Base-by-base conservation (phyloP, 2,888 invertebrate genomes). In the Deroplatys truncata region DNA sequence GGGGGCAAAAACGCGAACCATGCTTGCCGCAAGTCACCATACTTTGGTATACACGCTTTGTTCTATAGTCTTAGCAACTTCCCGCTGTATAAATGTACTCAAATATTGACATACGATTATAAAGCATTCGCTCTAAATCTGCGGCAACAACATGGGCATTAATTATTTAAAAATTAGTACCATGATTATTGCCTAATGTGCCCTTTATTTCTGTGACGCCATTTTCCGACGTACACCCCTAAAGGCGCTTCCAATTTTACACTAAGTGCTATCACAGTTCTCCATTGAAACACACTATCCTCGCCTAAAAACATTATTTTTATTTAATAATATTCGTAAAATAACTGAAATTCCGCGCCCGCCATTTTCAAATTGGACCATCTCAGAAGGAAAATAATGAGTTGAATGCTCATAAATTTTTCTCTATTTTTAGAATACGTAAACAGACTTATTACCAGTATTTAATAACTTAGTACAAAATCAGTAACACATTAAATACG, bases 301-400 rank as follows among this genome's bases (percentile, higher is more conserved):
- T 72, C 9, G 2, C 20, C 20, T 72, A 20, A 83, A 35, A 83
- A 5, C 0, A 86, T 35, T 25, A 83, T 84, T 87, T 89, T 87
- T 82, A 85, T 72, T 84, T 31, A 84, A 89, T 83, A 84, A 25
- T 89, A 72, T 88, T 90, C 86, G 43, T 90, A 87, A 49, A 87
- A 86, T 90, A 90, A 89, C 88, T 88, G 88, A 88, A 90, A 90
- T 90, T 90, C 91, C 91, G 91, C 91, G 91, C 91, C 91, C 91
- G 91, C 91, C 91, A 91, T 91, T 91, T 91, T 91, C 91, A 91
- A 91, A 91, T 88, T 84, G 85, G 88, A 28, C 84, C 86, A 85
- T 87, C 82, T 49, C 82, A 84, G 88, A 43, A 85, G 87, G 43
- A 89, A 90, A 90, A 89, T 90, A 91, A 89, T 86, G 28, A 90